Evolutionary conservation across 2,113 vertebrate species (phyloP).

Genomic region (Rhea pennata): DNA sequence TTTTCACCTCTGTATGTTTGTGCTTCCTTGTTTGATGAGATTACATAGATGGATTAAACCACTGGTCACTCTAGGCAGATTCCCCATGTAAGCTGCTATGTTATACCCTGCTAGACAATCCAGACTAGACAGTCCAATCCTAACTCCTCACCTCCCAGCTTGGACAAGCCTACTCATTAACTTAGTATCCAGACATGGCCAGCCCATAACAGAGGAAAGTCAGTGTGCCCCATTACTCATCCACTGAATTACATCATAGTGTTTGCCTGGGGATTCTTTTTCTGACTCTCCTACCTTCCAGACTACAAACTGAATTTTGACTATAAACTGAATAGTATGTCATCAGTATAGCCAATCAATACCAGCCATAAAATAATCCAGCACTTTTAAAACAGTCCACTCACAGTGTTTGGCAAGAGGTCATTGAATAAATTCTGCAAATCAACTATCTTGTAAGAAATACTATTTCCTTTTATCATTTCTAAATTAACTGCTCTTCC

Average conservation of each 20-base stretch:
- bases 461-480: conserved; percentile 42
- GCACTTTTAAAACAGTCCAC: conserved; percentile 9
- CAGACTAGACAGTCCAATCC: not conserved
- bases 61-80: not conserved
- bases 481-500: conserved; percentile 50
- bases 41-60: not conserved
- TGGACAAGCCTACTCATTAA: not conserved
- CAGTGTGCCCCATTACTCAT: conserved; percentile 38
- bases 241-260: conserved; percentile 39
- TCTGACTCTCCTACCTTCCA: conserved; percentile 5
- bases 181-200: not conserved
- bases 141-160: not conserved
- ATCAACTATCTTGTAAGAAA: conserved; percentile 35
- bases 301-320: conserved; percentile 29
- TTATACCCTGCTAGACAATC: not conserved
- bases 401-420: conserved; percentile 56
- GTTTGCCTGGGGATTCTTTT: conserved; percentile 21
- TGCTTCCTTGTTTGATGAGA: conserved; percentile 8
- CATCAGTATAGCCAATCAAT: conserved; percentile 41
- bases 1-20: conserved; percentile 31
- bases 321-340: conserved; percentile 25
- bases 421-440: conserved; percentile 45
- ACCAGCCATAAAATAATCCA: conserved; percentile 49
- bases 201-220: not conserved
- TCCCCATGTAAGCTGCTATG: accelerated